These are phyloP conservation scores for Pedicia rivosa DNA, from an alignment of 2,888 invertebrate species.

Conservation along the genomic window DNA sequence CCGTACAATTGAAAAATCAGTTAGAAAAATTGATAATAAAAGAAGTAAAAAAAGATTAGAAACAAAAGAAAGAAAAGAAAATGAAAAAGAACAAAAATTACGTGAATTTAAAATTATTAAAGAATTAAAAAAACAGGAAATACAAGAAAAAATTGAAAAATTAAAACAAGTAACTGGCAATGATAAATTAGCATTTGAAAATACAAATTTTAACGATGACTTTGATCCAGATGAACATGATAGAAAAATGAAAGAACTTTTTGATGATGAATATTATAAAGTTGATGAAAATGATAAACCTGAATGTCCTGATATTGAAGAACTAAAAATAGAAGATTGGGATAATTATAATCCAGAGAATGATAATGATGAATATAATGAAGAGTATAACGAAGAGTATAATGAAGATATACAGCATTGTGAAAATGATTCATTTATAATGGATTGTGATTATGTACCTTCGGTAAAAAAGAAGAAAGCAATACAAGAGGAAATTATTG, in stretches of 20 bases:
- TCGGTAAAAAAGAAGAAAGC: constrained; percentile 28
- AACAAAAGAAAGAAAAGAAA: constrained; percentile 52
- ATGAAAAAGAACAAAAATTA: constrained; percentile 63
- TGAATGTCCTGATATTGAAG: constrained; percentile 64
- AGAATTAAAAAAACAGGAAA: constrained; percentile 75
- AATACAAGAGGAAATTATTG: constrained; percentile 39
- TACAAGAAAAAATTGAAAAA: constrained; percentile 72
- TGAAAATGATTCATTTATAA: constrained; percentile 71
- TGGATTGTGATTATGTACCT: constrained; percentile 78
- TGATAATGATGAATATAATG: constrained; percentile 35
- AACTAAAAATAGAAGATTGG: constrained; percentile 28
- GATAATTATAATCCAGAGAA: constrained; percentile 37
- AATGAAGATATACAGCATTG: constrained; percentile 39
- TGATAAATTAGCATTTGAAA: constrained; percentile 36
- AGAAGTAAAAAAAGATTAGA: constrained; percentile 66
- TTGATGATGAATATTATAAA: constrained; percentile 75
- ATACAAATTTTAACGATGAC: constrained; percentile 73
- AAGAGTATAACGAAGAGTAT: constrained; percentile 43
- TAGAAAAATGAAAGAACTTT: constrained; percentile 67
- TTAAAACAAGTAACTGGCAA: constrained; percentile 81
- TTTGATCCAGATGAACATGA: constrained; percentile 86
- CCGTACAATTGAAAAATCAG: constrained; percentile 65
- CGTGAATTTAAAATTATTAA: constrained; percentile 80
- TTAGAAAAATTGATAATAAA: constrained; percentile 64
- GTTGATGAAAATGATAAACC: constrained; percentile 62